These are phyloP conservation scores for Quadroppia sp. DNA, from an alignment of 2,888 invertebrate genomes.

Conservation along the genomic window DNA sequence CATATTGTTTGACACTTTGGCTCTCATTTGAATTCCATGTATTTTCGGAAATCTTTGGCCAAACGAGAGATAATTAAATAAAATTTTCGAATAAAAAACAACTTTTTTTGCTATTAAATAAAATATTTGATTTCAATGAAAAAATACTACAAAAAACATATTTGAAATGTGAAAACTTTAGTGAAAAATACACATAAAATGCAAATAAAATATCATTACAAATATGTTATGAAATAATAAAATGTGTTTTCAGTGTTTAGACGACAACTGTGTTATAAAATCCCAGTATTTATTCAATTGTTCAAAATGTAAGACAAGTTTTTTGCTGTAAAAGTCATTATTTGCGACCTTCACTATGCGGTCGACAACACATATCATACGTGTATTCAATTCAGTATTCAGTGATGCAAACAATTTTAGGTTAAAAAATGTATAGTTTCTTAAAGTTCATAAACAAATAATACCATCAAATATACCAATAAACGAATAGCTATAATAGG, in stretches of 20 bases:
- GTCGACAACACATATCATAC: neutral
- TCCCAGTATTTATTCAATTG: neutral
- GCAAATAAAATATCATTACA: neutral
- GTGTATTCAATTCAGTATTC: neutral
- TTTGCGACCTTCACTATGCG: neutral
- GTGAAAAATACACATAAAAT: neutral
- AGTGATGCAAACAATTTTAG: neutral
- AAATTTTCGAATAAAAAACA: too few relatives aligned
- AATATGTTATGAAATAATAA: neutral
- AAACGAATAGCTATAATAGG: too few relatives aligned
- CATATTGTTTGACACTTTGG: conserved; percentile 14
- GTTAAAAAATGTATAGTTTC: too few relatives aligned
- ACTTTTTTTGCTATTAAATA: too few relatives aligned
- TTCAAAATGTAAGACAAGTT: conserved; percentile 6
- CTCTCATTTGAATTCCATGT: too few relatives aligned
- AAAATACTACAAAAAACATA: too few relatives aligned
- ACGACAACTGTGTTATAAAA: neutral
- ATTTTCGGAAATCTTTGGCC: conserved; percentile 6
- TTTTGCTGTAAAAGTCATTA: neutral
- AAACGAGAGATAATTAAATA: too few relatives aligned
- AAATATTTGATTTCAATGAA: too few relatives aligned
- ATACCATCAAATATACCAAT: too few relatives aligned
- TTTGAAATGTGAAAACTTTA: too few relatives aligned
- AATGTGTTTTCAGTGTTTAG: neutral
- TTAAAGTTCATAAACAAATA: too few relatives aligned